Evolutionary conservation across 2,113 vertebrate genomes (phyloP).

Genomic region (Rhinopomastus cyanomelas): DNA sequence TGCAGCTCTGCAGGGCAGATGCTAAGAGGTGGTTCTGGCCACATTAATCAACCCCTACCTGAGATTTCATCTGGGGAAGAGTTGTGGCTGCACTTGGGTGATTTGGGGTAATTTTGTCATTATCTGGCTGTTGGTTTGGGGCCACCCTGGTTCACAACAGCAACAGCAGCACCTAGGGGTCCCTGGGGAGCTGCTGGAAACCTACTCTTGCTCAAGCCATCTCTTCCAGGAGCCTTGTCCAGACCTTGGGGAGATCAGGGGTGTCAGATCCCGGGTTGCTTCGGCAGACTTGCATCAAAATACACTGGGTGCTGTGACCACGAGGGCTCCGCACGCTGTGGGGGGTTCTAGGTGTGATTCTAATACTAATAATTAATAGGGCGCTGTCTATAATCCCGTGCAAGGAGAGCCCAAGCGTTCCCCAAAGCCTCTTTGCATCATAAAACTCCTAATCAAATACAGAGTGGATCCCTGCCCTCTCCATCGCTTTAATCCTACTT

Average conservation of each 20-base stretch:
- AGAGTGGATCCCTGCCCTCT: conserved; percentile 52
- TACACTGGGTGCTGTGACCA: neutral
- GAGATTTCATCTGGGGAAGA: neutral
- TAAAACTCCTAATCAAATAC: conserved; percentile 60
- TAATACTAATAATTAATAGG: conserved; percentile 58
- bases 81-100: neutral
- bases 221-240: neutral
- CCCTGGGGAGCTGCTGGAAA: neutral
- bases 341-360: neutral
- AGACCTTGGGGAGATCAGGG: neutral
- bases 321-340: neutral
- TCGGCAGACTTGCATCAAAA: neutral
- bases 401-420: neutral
- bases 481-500: conserved; percentile 44
- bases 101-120: neutral
- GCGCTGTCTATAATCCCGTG: conserved; percentile 39
- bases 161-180: neutral
- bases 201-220: neutral
- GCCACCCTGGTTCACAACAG: neutral
- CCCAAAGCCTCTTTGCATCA: conserved; percentile 60
- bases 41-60: neutral
- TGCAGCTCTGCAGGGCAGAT: neutral
- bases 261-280: neutral
- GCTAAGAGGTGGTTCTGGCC: neutral
- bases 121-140: neutral